phyloP scores from a whole-genome alignment of 2,113 vertebrate genomes.

The Morone chrysops region DNA sequence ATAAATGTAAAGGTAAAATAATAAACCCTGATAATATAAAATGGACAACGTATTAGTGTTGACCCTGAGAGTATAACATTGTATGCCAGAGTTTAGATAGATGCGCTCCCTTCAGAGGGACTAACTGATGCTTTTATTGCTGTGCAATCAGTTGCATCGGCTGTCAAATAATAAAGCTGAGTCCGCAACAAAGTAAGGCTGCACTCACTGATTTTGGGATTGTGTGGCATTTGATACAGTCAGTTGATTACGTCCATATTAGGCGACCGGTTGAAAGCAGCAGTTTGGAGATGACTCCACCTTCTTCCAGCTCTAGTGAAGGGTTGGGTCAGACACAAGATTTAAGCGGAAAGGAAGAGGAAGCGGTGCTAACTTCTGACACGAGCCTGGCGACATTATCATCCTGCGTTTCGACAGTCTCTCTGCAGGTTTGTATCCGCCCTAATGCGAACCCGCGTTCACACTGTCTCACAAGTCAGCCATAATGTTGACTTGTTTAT shows the following conservation, averaged over 20 bases:
- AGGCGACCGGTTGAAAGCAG: slow-evolving; percentile 23
- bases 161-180: background rate
- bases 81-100: background rate
- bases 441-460: background rate
- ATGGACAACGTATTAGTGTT: background rate
- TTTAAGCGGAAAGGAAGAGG: slow-evolving; percentile 60
- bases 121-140: no score
- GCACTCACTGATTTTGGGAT: background rate
- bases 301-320: slow-evolving; percentile 57
- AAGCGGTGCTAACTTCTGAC: slow-evolving; percentile 38
- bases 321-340: slow-evolving; percentile 55
- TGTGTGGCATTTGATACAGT: slow-evolving; percentile 1
- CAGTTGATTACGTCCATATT: slow-evolving; percentile 54
- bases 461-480: background rate
- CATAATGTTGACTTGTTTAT: background rate
- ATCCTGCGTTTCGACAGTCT: background rate
- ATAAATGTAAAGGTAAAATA: background rate
- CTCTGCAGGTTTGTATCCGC: background rate
- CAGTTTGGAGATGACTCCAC: slow-evolving; percentile 66
- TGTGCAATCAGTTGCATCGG: no score
- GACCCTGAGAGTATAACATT: background rate
- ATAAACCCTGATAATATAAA: background rate
- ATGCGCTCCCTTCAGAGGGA: background rate
- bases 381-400: background rate
- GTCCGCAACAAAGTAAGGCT: background rate